These are phyloP conservation scores for Shargacucullia verbasci DNA, from an alignment of 2,888 invertebrate species.

Conservation along the genomic window DNA sequence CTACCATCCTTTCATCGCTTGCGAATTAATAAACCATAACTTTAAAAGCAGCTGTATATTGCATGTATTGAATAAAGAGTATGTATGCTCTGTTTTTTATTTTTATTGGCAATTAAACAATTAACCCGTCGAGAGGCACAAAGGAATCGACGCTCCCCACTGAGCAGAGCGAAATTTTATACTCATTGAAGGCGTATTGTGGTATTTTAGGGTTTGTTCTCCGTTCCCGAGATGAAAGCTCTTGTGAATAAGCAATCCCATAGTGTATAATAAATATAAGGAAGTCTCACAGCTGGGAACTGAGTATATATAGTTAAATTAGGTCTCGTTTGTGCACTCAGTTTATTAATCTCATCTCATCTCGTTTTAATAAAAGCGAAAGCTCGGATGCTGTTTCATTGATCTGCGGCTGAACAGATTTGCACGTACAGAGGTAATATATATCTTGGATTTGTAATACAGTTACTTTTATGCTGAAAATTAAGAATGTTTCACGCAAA, in stretches of 20 bases:
- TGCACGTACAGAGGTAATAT: no score
- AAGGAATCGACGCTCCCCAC: conserved; percentile 74
- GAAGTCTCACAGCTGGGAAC: conserved; percentile 65
- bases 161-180: conserved; percentile 82
- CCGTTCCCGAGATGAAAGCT: conserved; percentile 71
- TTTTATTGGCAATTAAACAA: conserved; percentile 89
- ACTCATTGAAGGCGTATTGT: conserved; percentile 81
- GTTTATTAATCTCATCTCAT: not conserved
- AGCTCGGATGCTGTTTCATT: no score
- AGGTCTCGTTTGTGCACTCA: conserved; percentile 56
- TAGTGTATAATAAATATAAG: conserved; percentile 66
- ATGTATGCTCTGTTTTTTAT: conserved; percentile 79
- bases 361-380: no score
- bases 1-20: conserved; percentile 25
- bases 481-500: no score
- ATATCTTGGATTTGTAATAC: no score
- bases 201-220: conserved; percentile 77
- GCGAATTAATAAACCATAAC: conserved; percentile 45
- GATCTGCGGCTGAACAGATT: no score
- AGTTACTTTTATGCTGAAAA: no score
- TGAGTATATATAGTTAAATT: conserved; percentile 58
- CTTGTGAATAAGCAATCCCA: conserved; percentile 60
- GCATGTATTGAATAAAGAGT: conserved; percentile 57
- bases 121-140: conserved; percentile 83
- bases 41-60: conserved; percentile 67